Percentiles rank a stretch among this genome's conserved stretches.
Conservation (phyloP, 2,113 vertebrate species). For the Australoheros scitulus region DNA sequence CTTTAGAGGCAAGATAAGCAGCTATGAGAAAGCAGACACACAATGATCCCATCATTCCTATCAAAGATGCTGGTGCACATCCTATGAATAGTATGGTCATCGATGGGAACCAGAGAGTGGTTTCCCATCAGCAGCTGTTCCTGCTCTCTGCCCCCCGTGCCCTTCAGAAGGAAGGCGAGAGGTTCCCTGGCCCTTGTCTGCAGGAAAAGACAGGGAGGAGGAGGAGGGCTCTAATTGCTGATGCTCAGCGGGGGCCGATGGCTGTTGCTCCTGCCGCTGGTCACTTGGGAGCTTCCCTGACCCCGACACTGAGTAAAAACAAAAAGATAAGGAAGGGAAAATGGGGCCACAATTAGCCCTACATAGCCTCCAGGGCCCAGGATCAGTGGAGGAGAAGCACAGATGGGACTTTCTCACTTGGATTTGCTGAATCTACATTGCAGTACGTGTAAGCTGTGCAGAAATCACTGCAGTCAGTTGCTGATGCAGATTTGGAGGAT, state of each 20-base stretch:
- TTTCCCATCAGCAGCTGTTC: constrained; percentile 82
- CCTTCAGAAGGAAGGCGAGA: constrained; percentile 60
- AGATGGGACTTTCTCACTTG: constrained; percentile 80
- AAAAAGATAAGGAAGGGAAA: constrained; percentile 70
- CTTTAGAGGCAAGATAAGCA: neutral
- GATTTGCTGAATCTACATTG: constrained; percentile 66
- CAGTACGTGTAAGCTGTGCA: constrained; percentile 33
- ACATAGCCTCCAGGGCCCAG: constrained; percentile 61
- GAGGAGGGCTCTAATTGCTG: constrained; percentile 76
- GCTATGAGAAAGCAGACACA: constrained; percentile 18
- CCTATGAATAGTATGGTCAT: constrained; percentile 65
- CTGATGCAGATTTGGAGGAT: constrained; percentile 30
- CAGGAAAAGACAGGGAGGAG: constrained; percentile 34
- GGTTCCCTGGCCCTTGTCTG: constrained; percentile 50
- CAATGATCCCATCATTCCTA: constrained; percentile 28
- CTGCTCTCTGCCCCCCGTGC: constrained; percentile 38
- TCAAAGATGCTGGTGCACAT: constrained; percentile 52
- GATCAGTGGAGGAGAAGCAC: constrained; percentile 73
- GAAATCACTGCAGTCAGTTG: constrained; percentile 52
- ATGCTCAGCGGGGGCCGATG: constrained; percentile 74
- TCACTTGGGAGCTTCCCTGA: constrained; percentile 78
- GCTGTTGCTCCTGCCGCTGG: constrained; percentile 79
- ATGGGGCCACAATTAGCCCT: constrained; percentile 74
- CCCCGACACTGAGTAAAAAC: constrained; percentile 73
- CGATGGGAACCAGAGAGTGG: constrained; percentile 60